Evolutionary conservation across 2,797 vertebrate species (phyloP).

Genomic region (Anabas testudineus): DNA sequence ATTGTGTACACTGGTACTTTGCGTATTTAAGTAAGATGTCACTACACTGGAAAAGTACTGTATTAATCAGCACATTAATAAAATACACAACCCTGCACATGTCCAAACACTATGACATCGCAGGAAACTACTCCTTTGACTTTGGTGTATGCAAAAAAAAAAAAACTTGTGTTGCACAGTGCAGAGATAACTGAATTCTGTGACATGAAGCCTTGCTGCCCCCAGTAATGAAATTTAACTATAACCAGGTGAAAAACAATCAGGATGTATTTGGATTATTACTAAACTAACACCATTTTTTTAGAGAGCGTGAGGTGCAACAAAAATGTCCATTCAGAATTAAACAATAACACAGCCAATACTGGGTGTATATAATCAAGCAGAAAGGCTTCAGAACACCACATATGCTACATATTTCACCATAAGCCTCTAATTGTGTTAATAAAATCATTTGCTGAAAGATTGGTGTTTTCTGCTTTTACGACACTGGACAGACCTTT

Average conservation of each 20-base stretch:
- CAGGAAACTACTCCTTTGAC: constrained; percentile 18
- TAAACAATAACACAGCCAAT: not conserved
- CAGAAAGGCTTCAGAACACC: not conserved
- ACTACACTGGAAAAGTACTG: constrained; percentile 18
- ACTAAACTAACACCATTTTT: constrained; percentile 10
- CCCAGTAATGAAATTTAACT: constrained; percentile 33
- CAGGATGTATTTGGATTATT: constrained; percentile 22
- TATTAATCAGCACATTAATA: constrained; percentile 19
- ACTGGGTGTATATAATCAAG: not conserved
- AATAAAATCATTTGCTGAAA: constrained; percentile 33
- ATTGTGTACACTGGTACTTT: too few species aligned
- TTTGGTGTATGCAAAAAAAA: constrained; percentile 10
- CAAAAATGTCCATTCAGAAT: not conserved
- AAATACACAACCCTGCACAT: constrained; percentile 7
- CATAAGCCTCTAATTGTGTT: constrained; percentile 3
- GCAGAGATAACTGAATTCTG: constrained; percentile 13
- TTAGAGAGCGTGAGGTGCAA: not conserved
- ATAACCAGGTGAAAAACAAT: constrained; percentile 38
- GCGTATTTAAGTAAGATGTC: not conserved
- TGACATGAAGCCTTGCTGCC: constrained; percentile 22
- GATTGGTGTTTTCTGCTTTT: constrained; percentile 24
- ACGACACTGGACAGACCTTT: constrained; percentile 23
- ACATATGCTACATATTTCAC: not conserved
- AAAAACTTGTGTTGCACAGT: too few species aligned
- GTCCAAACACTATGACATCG: not conserved